Conservation (phyloP, 2,113 vertebrate species). For the Pollimyrus isidori region DNA sequence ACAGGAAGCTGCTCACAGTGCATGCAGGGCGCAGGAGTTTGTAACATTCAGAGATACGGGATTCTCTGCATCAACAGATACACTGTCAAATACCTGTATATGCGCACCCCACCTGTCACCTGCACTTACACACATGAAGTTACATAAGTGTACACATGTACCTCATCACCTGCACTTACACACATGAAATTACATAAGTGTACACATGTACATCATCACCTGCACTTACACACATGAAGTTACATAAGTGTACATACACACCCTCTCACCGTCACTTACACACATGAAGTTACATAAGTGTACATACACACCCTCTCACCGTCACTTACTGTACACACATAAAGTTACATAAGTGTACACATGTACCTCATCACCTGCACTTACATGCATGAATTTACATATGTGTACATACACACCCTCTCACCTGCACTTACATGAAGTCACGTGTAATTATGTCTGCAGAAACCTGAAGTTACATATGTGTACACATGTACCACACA, state of each 20-base stretch:
- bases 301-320: too few relatives aligned
- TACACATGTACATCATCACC: not conserved
- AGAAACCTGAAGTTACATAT: too few relatives aligned
- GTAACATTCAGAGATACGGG: not conserved
- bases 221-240: not conserved
- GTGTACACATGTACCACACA: too few relatives aligned
- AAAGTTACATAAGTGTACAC: too few relatives aligned
- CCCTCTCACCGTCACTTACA: too few relatives aligned
- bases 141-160: not conserved
- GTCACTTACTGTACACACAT: too few relatives aligned
- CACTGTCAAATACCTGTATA: not conserved
- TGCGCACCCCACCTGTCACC: not conserved
- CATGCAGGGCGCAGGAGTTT: not conserved
- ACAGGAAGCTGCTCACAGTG: slow-evolving; percentile 17
- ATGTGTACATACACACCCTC: too few relatives aligned
- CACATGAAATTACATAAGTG: too few relatives aligned
- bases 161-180: not conserved
- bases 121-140: not conserved
- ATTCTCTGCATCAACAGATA: not conserved
- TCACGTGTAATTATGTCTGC: too few relatives aligned
- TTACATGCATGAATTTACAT: not conserved
- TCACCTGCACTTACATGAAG: too few relatives aligned
- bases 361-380: not conserved
- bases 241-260: too few relatives aligned
- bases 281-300: too few relatives aligned